phyloP scores from a whole-genome alignment of 2,797 vertebrate genomes.

The Syndactyla subalaris region DNA sequence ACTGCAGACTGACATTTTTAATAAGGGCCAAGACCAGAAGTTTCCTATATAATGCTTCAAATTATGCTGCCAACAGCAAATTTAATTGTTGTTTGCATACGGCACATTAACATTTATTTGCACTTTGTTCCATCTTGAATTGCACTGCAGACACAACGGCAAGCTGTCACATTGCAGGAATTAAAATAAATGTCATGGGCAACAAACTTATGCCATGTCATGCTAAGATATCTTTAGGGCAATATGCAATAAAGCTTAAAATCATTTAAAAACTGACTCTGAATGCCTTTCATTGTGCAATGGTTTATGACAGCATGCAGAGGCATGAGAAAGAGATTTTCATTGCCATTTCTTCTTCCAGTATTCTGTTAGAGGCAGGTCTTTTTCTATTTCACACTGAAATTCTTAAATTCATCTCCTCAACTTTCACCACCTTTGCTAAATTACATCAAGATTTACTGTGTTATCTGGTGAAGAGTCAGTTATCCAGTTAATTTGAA shows the following conservation, averaged over 20 bases:
- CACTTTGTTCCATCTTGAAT: neutral
- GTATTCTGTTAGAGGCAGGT: neutral
- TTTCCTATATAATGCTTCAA: neutral
- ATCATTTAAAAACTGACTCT: neutral
- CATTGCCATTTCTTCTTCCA: neutral
- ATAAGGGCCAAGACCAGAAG: neutral
- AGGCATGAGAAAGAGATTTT: neutral
- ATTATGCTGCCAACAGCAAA: conserved; percentile 22
- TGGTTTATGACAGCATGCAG: neutral
- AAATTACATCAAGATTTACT: neutral
- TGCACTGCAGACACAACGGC: neutral
- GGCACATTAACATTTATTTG: conserved; percentile 35
- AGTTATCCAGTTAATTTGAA: neutral
- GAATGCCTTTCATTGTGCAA: neutral
- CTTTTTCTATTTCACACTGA: neutral
- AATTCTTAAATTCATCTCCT: neutral
- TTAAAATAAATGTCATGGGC: conserved; percentile 15
- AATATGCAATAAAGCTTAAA: conserved; percentile 20
- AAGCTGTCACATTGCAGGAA: conserved; percentile 13
- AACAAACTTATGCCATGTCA: neutral
- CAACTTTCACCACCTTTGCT: neutral
- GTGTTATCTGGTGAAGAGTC: neutral
- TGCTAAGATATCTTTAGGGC: neutral
- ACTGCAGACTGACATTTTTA: conserved; percentile 6
- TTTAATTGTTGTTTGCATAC: conserved; percentile 34